A percentile compares a stretch with the other conserved stretches of the same genome.
These are phyloP conservation scores for Gavia stellata DNA, from an alignment of 2,113 vertebrate genomes.

Conservation along the genomic window DNA sequence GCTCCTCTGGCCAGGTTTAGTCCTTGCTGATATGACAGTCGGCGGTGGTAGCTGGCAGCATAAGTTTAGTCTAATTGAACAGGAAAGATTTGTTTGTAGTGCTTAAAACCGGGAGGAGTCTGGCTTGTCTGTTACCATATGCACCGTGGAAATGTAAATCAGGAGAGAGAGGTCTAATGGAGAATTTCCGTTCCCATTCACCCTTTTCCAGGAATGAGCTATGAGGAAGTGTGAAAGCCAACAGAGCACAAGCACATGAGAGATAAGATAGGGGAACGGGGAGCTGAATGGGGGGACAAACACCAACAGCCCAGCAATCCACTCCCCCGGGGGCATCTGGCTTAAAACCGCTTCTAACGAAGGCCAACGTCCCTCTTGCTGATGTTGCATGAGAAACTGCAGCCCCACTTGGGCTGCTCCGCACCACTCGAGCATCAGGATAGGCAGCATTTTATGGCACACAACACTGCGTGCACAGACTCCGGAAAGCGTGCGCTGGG, in stretches of 20 bases:
- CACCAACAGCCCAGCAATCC: background rate
- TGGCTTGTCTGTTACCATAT: accelerated
- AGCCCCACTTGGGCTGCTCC: background rate
- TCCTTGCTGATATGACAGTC: background rate
- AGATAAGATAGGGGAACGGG: background rate
- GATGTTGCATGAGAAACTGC: background rate
- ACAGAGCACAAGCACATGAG: background rate
- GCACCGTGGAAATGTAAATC: background rate
- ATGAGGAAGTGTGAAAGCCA: background rate
- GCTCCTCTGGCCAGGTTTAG: background rate
- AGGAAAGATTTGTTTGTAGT: background rate
- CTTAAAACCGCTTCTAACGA: background rate
- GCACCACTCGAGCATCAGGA: background rate
- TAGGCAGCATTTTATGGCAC: background rate
- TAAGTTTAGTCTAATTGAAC: background rate
- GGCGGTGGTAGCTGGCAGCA: accelerated
- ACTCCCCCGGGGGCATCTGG: background rate
- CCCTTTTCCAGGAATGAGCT: background rate
- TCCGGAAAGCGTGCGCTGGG: accelerated
- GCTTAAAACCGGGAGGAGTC: background rate
- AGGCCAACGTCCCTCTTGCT: background rate
- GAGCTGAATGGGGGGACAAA: background rate
- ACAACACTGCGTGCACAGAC: accelerated
- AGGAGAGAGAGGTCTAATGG: background rate
- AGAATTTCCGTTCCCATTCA: background rate